A percentile compares a stretch with the other conserved stretches of the same genome.
Evolutionary conservation across 1,140 invertebrate genomes (phyloP).

Genomic region (Riptortus pedestris): DNA sequence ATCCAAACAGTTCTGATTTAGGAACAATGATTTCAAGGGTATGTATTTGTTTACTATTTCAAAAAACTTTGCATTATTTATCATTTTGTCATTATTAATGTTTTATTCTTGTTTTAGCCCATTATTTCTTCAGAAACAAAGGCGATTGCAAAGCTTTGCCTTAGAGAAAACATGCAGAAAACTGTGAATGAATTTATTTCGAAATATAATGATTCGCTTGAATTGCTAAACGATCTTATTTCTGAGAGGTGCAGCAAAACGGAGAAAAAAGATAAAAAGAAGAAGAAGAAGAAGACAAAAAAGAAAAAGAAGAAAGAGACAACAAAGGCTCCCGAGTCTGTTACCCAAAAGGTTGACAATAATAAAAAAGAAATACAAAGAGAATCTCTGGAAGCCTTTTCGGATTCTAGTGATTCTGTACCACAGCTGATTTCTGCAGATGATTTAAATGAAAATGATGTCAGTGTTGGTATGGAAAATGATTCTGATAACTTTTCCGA

Average conservation of each 20-base stretch:
- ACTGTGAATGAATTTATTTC: background rate
- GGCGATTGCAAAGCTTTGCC: background rate
- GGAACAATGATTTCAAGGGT: background rate
- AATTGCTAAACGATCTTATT: background rate
- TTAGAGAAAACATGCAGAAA: constrained; percentile 1
- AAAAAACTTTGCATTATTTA: background rate
- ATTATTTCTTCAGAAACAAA: background rate
- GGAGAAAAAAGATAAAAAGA: background rate
- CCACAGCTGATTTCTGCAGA: background rate
- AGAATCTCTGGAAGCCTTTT: background rate
- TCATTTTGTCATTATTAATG: background rate
- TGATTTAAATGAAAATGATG: no score
- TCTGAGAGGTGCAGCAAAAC: background rate
- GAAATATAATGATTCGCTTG: background rate
- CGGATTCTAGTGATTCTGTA: background rate
- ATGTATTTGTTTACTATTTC: background rate
- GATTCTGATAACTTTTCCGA: background rate
- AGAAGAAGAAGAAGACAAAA: background rate
- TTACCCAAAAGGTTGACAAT: background rate
- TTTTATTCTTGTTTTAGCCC: background rate
- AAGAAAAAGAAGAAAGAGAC: constrained; percentile 4
- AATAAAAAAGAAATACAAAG: background rate
- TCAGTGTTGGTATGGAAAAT: no score
- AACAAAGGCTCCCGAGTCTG: no score
- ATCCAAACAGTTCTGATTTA: background rate